These are phyloP conservation scores for Thaumetopoea pityocampa DNA, from an alignment of 1,140 invertebrate genomes.

Conservation along the genomic window DNA sequence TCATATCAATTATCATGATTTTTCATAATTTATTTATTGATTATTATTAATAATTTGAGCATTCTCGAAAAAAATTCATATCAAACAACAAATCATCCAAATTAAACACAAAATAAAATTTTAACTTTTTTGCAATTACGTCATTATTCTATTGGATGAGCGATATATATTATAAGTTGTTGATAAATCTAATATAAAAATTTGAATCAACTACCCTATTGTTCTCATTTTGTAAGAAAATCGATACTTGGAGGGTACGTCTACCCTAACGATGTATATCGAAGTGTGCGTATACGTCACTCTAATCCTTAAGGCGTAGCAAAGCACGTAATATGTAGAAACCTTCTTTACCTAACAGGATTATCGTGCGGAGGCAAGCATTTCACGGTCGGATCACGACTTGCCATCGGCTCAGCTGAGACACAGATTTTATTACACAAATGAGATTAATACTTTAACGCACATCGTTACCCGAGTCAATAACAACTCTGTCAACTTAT, in stretches of 20 bases:
- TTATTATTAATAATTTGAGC: too few species aligned
- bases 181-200: too few species aligned
- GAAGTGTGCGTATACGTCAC: constrained; percentile 61
- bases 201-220: too few species aligned
- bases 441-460: constrained; percentile 70
- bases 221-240: too few species aligned
- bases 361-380: constrained; percentile 78
- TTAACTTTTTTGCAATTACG: too few species aligned
- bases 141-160: too few species aligned
- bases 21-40: too few species aligned
- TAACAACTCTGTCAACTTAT: background rate
- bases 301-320: constrained; percentile 79
- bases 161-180: too few species aligned
- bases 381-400: constrained; percentile 72
- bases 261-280: constrained; percentile 31
- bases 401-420: constrained; percentile 61
- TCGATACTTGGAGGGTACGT: constrained; percentile 15
- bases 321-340: constrained; percentile 81
- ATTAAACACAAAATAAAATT: too few species aligned
- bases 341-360: constrained; percentile 83
- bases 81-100: too few species aligned
- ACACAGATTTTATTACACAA: constrained; percentile 75
- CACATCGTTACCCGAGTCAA: constrained; percentile 17
- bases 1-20: too few species aligned
- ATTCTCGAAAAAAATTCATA: too few species aligned